Evolutionary conservation across 2,888 invertebrate genomes (phyloP).

Genomic region (Coelopa pilipes): DNA sequence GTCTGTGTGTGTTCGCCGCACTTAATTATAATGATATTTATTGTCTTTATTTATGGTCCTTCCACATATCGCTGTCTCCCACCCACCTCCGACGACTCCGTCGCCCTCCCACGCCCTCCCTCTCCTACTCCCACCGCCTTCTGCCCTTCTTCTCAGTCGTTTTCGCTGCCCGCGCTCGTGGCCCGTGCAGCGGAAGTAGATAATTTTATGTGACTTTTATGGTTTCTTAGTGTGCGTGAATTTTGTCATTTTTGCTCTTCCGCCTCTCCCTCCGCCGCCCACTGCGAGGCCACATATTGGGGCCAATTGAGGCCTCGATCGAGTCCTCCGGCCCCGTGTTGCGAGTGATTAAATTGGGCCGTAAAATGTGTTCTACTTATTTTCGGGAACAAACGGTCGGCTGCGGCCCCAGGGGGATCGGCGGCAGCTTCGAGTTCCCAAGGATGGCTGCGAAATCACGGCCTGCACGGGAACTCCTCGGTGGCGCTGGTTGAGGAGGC

Average conservation of each 20-base stretch:
- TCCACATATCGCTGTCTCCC: not conserved
- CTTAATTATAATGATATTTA: slow-evolving; percentile 30
- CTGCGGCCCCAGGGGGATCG: too few species aligned
- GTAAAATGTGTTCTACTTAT: too few species aligned
- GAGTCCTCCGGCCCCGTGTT: not conserved
- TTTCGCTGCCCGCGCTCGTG: not conserved
- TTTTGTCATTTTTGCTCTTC: not conserved
- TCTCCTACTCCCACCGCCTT: too few species aligned
- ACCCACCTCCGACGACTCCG: not conserved
- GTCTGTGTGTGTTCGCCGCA: slow-evolving; percentile 27
- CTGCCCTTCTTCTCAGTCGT: not conserved
- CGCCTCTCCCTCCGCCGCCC: too few species aligned
- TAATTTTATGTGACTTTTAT: not conserved
- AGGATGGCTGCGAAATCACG: too few species aligned
- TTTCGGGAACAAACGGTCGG: too few species aligned
- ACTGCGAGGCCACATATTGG: too few species aligned
- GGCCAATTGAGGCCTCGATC: not conserved
- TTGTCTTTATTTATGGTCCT: slow-evolving; percentile 10
- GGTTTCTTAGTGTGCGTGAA: not conserved
- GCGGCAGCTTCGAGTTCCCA: too few species aligned
- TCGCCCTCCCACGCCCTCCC: not conserved
- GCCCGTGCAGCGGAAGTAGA: too few species aligned
- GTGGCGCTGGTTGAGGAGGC: too few species aligned
- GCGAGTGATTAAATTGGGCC: too few species aligned
- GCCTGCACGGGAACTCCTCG: too few species aligned